Evolutionary conservation across 2,113 vertebrate species (phyloP).

Genomic region (Callithrix jacchus): DNA sequence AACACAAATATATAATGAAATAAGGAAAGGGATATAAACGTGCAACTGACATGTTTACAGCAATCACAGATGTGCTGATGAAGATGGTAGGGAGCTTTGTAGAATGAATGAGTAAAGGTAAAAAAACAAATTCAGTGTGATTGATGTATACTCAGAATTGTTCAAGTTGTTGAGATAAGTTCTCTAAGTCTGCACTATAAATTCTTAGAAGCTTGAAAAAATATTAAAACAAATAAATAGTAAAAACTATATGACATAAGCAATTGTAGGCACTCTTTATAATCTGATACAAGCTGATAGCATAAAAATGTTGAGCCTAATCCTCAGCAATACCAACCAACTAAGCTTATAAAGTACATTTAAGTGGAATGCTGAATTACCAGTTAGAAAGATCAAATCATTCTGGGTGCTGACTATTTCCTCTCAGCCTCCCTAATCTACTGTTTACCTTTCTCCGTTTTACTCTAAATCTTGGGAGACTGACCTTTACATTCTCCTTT

Average conservation of each 20-base stretch:
- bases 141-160: not conserved
- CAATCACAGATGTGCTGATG: not conserved
- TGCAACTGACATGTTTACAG: not conserved
- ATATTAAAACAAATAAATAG: not conserved
- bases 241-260: not conserved
- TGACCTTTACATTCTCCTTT: not conserved
- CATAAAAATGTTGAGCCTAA: not conserved
- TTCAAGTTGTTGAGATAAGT: not conserved
- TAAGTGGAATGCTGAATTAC: not conserved
- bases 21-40: not conserved
- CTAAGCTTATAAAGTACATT: not conserved
- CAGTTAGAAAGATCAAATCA: not conserved
- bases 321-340: not conserved
- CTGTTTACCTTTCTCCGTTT: rapidly evolving
- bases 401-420: not conserved
- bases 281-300: not conserved
- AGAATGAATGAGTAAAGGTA: not conserved
- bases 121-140: not conserved
- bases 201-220: not conserved
- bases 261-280: not conserved
- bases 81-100: not conserved
- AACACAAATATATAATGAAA: not conserved
- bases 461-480: not conserved
- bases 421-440: not conserved
- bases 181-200: not conserved